phyloP scores from a whole-genome alignment of 2,888 invertebrate genomes.

The Thereva nobilitata region DNA sequence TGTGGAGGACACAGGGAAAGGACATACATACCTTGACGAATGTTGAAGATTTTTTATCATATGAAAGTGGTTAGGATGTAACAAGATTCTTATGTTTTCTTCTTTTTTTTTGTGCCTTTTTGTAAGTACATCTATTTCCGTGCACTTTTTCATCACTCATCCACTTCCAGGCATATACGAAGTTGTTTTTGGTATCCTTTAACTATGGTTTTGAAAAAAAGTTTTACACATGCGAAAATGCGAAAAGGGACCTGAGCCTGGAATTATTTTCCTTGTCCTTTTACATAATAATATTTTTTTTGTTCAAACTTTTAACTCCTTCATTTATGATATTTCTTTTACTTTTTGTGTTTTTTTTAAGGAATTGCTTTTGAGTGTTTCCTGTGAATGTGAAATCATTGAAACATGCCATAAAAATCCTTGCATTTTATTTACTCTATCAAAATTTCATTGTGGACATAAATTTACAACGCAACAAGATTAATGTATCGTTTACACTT shows the following conservation, averaged over 20 bases:
- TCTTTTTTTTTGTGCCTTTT: background rate
- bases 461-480: constrained; percentile 34
- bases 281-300: too few relatives aligned
- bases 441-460: constrained; percentile 36
- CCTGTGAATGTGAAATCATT: background rate
- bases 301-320: too few relatives aligned
- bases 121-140: background rate
- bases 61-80: constrained; percentile 6
- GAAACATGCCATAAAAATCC: constrained; percentile 5
- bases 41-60: constrained; percentile 24
- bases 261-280: too few relatives aligned
- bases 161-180: too few relatives aligned
- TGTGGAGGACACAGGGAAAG: background rate
- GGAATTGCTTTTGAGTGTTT: background rate
- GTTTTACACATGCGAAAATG: too few relatives aligned
- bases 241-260: too few relatives aligned
- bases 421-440: constrained; percentile 35
- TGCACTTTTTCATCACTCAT: too few relatives aligned
- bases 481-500: constrained; percentile 37
- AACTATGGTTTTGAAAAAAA: too few relatives aligned
- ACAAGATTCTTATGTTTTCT: background rate
- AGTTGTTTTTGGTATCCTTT: too few relatives aligned
- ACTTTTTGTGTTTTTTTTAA: background rate
- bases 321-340: background rate
- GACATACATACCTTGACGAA: constrained; percentile 27